Conservation (phyloP, 2,888 invertebrate species). For the Lasioglossum vierecki region DNA sequence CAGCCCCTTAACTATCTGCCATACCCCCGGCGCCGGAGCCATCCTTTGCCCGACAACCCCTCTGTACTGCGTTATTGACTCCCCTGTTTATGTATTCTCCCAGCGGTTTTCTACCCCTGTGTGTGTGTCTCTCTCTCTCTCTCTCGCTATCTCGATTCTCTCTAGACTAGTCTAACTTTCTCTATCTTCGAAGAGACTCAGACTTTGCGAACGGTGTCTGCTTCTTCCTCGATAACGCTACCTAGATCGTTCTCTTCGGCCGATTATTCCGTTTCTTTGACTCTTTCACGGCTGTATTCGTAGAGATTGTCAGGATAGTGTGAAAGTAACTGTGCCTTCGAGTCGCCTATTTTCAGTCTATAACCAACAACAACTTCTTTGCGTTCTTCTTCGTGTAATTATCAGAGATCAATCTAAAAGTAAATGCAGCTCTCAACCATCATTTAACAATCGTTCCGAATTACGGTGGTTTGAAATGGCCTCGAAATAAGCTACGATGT, state of each 20-base stretch:
- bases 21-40: background rate
- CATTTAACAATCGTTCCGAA: no score
- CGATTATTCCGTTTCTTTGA: background rate
- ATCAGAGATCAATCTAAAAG: background rate
- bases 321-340: background rate
- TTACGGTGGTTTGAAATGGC: no score
- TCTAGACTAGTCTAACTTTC: background rate
- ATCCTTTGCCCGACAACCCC: slow-evolving; percentile 33
- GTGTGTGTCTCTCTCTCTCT: background rate
- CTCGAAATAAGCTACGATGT: no score
- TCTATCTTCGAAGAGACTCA: background rate
- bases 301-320: background rate
- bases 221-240: background rate
- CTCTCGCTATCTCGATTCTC: background rate
- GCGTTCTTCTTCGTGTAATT: background rate
- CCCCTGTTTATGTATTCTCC: slow-evolving; percentile 26
- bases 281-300: background rate
- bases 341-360: background rate
- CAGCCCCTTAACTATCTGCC: slow-evolving; percentile 55
- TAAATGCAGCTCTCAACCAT: background rate
- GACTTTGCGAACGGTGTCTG: background rate
- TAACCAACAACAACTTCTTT: no score
- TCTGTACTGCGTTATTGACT: slow-evolving; percentile 29
- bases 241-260: background rate
- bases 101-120: background rate